A percentile compares a stretch with the other conserved stretches of the same genome.
Conservation (phyloP, 2,888 invertebrate genomes). For the Nemotelus nigrinus region DNA sequence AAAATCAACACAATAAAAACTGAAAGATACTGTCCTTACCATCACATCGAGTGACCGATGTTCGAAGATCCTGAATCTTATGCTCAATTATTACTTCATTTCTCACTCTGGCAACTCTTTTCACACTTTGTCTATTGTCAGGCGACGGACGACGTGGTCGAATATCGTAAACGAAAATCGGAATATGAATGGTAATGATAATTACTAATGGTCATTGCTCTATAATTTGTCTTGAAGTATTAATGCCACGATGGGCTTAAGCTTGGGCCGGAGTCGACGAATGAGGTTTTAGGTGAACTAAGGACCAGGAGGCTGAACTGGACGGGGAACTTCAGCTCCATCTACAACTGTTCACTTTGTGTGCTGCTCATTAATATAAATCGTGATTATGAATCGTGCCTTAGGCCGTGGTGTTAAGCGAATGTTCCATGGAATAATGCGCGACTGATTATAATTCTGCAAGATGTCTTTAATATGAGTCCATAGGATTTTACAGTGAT, state of each 20-base stretch:
- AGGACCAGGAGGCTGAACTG: neutral
- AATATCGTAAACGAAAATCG: conserved; percentile 53
- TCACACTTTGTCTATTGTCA: too few species aligned
- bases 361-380: conserved; percentile 55
- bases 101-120: neutral
- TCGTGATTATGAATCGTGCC: conserved; percentile 56
- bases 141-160: conserved; percentile 44
- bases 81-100: too few species aligned
- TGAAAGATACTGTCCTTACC: too few species aligned
- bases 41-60: too few species aligned
- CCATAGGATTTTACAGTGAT: conserved; percentile 9
- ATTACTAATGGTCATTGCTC: conserved; percentile 54
- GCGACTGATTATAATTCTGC: conserved; percentile 30
- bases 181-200: conserved; percentile 55
- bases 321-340: neutral
- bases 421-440: conserved; percentile 38
- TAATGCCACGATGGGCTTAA: conserved; percentile 41
- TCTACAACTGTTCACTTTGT: neutral
- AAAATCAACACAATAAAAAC: too few species aligned
- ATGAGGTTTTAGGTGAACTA: neutral
- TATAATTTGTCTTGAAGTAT: conserved; percentile 51
- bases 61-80: too few species aligned
- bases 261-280: conserved; percentile 3
- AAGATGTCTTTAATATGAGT: conserved; percentile 26
- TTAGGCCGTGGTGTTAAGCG: conserved; percentile 49